Conservation (phyloP, 2,113 vertebrate genomes). For the Acanthochromis polyacanthus region DNA sequence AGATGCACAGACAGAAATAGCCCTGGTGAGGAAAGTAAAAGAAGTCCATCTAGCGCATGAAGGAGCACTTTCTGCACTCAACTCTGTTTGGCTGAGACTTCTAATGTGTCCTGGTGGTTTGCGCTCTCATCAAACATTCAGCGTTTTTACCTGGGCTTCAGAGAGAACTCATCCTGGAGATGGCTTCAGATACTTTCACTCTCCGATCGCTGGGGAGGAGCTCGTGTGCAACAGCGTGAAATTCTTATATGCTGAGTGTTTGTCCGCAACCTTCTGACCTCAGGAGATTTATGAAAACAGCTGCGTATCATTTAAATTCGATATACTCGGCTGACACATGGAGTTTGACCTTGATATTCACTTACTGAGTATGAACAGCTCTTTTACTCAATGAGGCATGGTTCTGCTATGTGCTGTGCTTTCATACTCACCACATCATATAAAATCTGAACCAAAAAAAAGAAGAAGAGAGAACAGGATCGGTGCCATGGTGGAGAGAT, state of each 20-base stretch:
- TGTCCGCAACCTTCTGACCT: constrained; percentile 31
- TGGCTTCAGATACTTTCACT: neutral
- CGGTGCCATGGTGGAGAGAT: constrained; percentile 25
- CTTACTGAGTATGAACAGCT: neutral
- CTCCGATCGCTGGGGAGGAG: neutral
- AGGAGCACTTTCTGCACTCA: constrained; percentile 46
- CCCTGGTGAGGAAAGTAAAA: constrained; percentile 22
- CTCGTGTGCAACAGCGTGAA: constrained; percentile 16
- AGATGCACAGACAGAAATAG: constrained; percentile 63
- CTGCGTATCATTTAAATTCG: constrained; percentile 8
- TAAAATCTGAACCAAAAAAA: neutral
- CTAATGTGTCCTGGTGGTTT: constrained; percentile 42
- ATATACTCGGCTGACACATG: neutral
- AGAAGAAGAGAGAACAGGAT: constrained; percentile 3
- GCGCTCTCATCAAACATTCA: constrained; percentile 60
- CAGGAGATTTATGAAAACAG: constrained; percentile 40
- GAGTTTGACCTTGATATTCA: constrained; percentile 50
- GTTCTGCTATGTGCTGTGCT: constrained; percentile 1
- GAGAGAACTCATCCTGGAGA: constrained; percentile 1
- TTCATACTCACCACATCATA: neutral
- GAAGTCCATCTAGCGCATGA: constrained; percentile 51
- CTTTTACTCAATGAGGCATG: constrained; percentile 35
- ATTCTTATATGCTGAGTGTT: constrained; percentile 32
- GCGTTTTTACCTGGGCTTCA: constrained; percentile 46
- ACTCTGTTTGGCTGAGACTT: constrained; percentile 43